Evolutionary conservation across 1,140 invertebrate genomes (phyloP).

Genomic region (Macrostomum lignano): DNA sequence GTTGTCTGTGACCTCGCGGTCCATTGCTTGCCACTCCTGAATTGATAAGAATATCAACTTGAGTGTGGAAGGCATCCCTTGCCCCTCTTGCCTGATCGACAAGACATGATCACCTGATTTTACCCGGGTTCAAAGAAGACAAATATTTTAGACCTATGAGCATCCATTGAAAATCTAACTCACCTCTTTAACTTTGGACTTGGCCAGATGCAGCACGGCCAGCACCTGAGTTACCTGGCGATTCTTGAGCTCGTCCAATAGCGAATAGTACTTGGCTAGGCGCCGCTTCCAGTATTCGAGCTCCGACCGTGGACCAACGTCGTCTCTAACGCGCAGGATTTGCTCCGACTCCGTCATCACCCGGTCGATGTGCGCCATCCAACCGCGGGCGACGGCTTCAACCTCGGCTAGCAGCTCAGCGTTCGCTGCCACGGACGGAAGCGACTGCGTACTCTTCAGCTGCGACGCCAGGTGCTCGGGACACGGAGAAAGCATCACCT

Average conservation of each 20-base stretch:
- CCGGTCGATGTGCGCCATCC: conserved; percentile 29
- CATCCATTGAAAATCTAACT: conserved; percentile 34
- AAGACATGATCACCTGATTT: conserved; percentile 38
- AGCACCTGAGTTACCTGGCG: conserved; percentile 42
- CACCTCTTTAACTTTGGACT: conserved; percentile 48
- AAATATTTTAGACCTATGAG: conserved; percentile 51
- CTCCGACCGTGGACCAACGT: conserved; percentile 27
- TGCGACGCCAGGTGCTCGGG: too few relatives aligned
- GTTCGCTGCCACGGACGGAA: conserved; percentile 22
- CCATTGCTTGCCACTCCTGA: conserved; percentile 24
- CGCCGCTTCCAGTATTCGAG: conserved; percentile 2
- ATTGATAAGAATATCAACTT: conserved; percentile 8
- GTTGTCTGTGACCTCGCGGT: conserved; percentile 21
- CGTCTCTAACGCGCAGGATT: conserved; percentile 60
- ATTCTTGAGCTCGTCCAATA: conserved; percentile 50
- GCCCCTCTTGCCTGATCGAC: too few relatives aligned
- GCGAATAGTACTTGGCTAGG: not conserved
- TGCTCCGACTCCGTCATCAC: conserved; percentile 33
- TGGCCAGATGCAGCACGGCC: conserved; percentile 38
- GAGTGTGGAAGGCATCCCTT: conserved; percentile 28
- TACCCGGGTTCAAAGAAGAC: not conserved
- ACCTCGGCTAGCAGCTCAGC: conserved; percentile 20
- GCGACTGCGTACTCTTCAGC: too few relatives aligned
- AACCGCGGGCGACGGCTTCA: conserved; percentile 23
- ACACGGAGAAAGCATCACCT: too few relatives aligned